Evolutionary conservation across 1,140 invertebrate genomes (phyloP), one percentile per base, ranked within the genome.

Genomic region (Apis laboriosa): DNA sequence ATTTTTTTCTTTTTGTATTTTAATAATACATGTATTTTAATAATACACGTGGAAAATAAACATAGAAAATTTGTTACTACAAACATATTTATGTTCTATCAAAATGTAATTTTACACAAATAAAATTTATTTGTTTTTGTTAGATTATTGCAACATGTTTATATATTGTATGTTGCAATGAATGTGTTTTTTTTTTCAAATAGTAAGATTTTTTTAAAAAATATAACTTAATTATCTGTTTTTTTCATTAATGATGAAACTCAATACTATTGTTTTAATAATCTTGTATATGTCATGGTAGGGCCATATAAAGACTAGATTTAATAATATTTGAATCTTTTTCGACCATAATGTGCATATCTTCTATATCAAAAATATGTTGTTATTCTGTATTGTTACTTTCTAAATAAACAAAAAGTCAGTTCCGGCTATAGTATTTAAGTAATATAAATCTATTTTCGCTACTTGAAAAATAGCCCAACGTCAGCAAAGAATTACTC

Each of bases 351-450:
- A 85, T 84, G 84, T 89, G 87, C 77, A 88, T 85, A 85, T 64
- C 80, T 89, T 92, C 91, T 91, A 91, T 92, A 92, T 92, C 91
- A 92, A 92, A 92, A 92, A 92, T 92, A 92, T 90, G 89, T 91
- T 84, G 72, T 86, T 85, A 91, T 90, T 91, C 85, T 88, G 89
- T 90, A 91, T 84, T 80, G 90, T 85, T 90, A 88, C 81, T 83
- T 84, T 82, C 84, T 83, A 88, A 89, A 90, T 77, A 64, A 85
- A 90, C 82, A 83, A 80, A 88, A 86, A 64, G 71, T 87, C 83
- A 82, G 73, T 90, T 89, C 84, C 86, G 85, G 79, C 77, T 90
- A 82, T 84, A 90, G 80, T 19, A 61, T 79, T 84, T 86, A 84
- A 89, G 80, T 89, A 86, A 84, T 81, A 80, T 77, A 80, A 74